Evolutionary conservation across 2,888 invertebrate species (phyloP).

Genomic region (Hofmannophila pseudospretella): DNA sequence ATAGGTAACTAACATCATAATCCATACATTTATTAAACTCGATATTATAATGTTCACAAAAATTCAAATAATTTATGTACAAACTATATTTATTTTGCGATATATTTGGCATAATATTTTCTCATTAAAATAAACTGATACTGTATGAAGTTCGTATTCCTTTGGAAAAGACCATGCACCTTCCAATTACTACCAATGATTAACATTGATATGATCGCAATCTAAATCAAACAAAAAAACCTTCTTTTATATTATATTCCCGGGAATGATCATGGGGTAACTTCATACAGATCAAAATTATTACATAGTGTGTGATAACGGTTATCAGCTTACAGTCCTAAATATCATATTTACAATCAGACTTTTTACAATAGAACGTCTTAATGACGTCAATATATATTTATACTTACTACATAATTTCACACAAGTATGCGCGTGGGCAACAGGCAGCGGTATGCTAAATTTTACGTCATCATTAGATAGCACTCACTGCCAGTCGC

Average conservation of each 20-base stretch:
- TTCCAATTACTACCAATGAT: too few species aligned
- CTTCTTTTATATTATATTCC: too few species aligned
- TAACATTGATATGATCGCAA: too few species aligned
- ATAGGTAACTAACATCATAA: slow-evolving; percentile 57
- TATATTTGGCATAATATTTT: slow-evolving; percentile 57
- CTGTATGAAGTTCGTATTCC: slow-evolving; percentile 31
- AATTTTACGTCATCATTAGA: too few species aligned
- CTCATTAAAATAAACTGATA: slow-evolving; percentile 3
- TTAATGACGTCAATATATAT: too few species aligned
- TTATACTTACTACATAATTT: too few species aligned
- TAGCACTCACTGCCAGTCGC: too few species aligned
- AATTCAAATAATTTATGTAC: slow-evolving; percentile 43
- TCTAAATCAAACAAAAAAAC: too few species aligned
- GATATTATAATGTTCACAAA: slow-evolving; percentile 22
- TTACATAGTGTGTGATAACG: slow-evolving; percentile 45
- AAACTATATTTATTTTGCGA: slow-evolving; percentile 50
- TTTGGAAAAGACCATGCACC: too few species aligned
- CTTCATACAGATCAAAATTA: slow-evolving; percentile 7
- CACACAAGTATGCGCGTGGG: too few species aligned
- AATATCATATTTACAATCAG: slow-evolving; percentile 53
- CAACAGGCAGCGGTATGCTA: too few species aligned
- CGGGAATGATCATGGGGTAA: too few species aligned
- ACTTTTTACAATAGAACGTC: slow-evolving; percentile 40
- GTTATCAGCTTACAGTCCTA: slow-evolving; percentile 28
- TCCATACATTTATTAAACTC: slow-evolving; percentile 7